Percentiles rank a stretch among this genome's conserved stretches.
Conservation (phyloP, 30 jellyfish, hydroid and myxozoan species). For the Hydractinia symbiolongicarpus region DNA sequence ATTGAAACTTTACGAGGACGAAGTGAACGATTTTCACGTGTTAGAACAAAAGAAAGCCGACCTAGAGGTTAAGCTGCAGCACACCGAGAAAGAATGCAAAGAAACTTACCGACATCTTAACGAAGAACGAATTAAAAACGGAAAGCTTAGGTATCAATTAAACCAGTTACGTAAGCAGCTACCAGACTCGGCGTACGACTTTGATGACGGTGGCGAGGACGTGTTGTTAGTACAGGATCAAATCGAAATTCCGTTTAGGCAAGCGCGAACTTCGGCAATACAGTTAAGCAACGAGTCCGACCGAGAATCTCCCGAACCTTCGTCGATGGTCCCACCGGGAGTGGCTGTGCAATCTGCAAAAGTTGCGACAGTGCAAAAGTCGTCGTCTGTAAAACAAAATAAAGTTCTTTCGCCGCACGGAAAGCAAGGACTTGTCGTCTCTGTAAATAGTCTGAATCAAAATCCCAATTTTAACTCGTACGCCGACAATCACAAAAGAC, state of each 20-base stretch:
- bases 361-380: conserved; percentile 29
- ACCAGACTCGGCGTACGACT: conserved; percentile 46
- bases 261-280: conserved; percentile 28
- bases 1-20: conserved; percentile 58
- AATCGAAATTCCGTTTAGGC: conserved; percentile 27
- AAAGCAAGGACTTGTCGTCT: background rate
- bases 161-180: conserved; percentile 42
- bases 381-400: conserved; percentile 12
- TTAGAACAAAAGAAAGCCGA: conserved; percentile 52
- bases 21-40: conserved; percentile 45
- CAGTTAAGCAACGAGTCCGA: conserved; percentile 31
- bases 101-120: conserved; percentile 60
- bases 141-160: conserved; percentile 42
- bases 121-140: conserved; percentile 52
- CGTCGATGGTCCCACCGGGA: conserved; percentile 16
- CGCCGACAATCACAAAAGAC: conserved; percentile 22
- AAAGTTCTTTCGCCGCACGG: conserved; percentile 13
- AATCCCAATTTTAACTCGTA: background rate
- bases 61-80: conserved; percentile 42
- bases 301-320: conserved; percentile 15
- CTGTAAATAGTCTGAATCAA: background rate
- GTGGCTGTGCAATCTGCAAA: conserved; percentile 20
- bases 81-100: conserved; percentile 49
- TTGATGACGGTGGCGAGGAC: conserved; percentile 73
- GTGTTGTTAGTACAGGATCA: conserved; percentile 40